Evolutionary conservation across 2,888 invertebrate species (phyloP), one percentile per base, ranked within the genome.

Genomic region (Drosophila kuntzei): DNA sequence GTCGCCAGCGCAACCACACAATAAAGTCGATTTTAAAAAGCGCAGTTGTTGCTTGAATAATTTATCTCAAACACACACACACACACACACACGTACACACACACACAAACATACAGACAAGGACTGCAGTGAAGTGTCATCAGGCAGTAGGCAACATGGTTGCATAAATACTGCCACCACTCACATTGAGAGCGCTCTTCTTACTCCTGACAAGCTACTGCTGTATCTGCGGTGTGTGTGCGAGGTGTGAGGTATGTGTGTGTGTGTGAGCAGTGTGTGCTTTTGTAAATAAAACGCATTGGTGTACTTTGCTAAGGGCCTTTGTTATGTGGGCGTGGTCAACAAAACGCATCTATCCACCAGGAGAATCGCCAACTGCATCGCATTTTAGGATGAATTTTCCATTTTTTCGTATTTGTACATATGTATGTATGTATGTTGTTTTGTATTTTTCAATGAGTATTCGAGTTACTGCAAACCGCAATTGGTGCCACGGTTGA

Each of bases 11-110:
- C 36, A 64, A 47, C 69, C 70, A 41, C 78, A 85, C 81, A 83
- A 83, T 83, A 88, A 88, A 85, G 87, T 74, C 71, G 76, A 76
- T 76, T 89, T 76, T 64, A 70, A 80, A 84, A 87, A 78, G 87
- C 75, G 74, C 78, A 84, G 78, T 87, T 84, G 81, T 80, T 89
- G 75, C 80, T 79, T 89, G 70, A 86, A 89, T 89, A 80, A 86
- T 89, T 89, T 78, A 86, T 80, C 71, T 73, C 62, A 72, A 73
- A 44, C 65, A 66, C 69, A 69, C 68, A 72, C 60, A 55, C 43
- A 36, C 20, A 20, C 36, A 14, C 20, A 29, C 27, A 16, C 12
- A 55, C 25, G 1, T 5, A 9, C 18, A 20, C 5, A n/a, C 25
- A 36, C 36, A 25, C 37, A 37, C 11, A 37, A 18, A 16, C 44